Evolutionary conservation across 2,113 vertebrate species (phyloP).

Genomic region (Myanophis thanlyinensis): DNA sequence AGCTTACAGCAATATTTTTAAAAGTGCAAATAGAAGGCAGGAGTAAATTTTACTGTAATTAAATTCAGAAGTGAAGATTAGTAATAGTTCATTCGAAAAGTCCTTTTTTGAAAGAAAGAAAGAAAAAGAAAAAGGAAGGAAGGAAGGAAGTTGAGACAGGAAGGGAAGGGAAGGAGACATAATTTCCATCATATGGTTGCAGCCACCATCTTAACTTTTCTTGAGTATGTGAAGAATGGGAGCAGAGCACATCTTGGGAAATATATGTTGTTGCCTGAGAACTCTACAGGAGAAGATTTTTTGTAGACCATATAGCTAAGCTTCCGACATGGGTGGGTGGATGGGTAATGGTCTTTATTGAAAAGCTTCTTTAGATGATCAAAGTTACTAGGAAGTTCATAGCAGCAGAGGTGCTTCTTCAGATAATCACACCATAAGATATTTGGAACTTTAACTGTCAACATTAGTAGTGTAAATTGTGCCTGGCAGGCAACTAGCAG

Average conservation of each 20-base stretch:
- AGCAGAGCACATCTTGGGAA: neutral
- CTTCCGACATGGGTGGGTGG: neutral
- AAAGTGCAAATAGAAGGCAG: neutral
- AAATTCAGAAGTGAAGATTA: neutral
- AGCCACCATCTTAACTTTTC: neutral
- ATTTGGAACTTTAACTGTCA: neutral
- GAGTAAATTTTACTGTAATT: neutral
- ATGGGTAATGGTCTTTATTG: neutral
- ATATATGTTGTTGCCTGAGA: neutral
- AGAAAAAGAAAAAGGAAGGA: no score
- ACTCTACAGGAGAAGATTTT: neutral
- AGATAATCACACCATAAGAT: neutral
- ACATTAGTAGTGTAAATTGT: neutral
- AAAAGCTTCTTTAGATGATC: neutral
- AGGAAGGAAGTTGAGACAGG: fast-evolving
- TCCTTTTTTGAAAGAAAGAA: neutral
- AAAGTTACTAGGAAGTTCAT: neutral
- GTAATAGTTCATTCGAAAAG: neutral
- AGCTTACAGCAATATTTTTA: neutral
- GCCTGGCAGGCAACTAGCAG: neutral
- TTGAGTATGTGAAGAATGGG: neutral
- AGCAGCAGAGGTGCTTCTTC: neutral
- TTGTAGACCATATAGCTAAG: neutral
- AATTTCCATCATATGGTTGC: neutral
- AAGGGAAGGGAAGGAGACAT: neutral